phyloP scores from a whole-genome alignment of 2,888 invertebrate species.

The Zaprionus bogoriensis region DNA sequence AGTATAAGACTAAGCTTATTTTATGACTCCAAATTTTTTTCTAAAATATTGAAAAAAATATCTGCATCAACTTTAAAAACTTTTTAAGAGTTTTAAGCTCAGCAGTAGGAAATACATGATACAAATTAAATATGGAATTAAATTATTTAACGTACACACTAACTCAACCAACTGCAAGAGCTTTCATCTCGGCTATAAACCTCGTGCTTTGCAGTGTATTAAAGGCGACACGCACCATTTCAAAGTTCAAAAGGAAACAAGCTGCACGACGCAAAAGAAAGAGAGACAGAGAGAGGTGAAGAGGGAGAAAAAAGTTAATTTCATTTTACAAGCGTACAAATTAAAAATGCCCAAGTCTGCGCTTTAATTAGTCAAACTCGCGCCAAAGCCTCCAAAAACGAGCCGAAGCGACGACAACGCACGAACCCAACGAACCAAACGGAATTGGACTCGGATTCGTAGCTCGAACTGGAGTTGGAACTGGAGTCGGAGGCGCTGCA shows the following conservation, averaged over 20 bases:
- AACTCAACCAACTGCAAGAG: no score
- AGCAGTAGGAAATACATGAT: no score
- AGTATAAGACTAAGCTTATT: no score
- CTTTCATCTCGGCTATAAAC: neutral
- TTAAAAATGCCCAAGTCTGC: slow-evolving; percentile 78
- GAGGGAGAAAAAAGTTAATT: slow-evolving; percentile 59
- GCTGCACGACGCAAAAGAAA: slow-evolving; percentile 68
- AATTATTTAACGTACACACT: no score
- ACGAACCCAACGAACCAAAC: slow-evolving; percentile 47
- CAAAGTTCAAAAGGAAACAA: slow-evolving; percentile 79
- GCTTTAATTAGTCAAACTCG: slow-evolving; percentile 81
- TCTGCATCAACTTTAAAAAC: neutral
- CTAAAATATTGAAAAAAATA: no score
- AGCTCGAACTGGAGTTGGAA: slow-evolving; percentile 23
- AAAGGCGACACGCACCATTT: slow-evolving; percentile 61
- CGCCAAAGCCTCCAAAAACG: slow-evolving; percentile 66
- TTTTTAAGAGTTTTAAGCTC: neutral
- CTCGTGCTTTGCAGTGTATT: slow-evolving; percentile 24
- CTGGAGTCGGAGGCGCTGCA: slow-evolving; percentile 17
- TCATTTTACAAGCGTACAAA: slow-evolving; percentile 78
- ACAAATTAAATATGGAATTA: no score
- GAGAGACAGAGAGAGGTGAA: slow-evolving; percentile 6
- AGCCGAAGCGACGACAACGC: slow-evolving; percentile 45
- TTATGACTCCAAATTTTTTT: no score
- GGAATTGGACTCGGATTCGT: slow-evolving; percentile 35